Evolutionary conservation across 2,797 vertebrate species (phyloP), one percentile per base, ranked within the genome.

Genomic region (Muscicapa comitata): DNA sequence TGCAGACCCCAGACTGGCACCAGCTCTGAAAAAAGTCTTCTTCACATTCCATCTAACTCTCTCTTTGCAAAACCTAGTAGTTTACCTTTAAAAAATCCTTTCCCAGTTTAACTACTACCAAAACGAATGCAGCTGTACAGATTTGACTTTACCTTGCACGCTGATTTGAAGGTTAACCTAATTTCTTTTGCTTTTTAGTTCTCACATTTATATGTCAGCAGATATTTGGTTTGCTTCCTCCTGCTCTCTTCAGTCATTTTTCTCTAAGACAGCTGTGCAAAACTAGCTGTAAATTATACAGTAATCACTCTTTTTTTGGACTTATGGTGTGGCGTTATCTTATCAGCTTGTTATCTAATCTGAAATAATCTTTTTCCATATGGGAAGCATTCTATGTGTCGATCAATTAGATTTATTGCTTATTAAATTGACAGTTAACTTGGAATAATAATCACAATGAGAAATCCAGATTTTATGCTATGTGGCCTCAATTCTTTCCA

Each of bases 161-260:
- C 31, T 51, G 54, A 81, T 86, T 85, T 74, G 78, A 91, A 92
- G 67, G 94, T 85, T 93, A 92, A 71, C 63, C 42, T 75, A 54
- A 93, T 92, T 91, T 91, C n/a, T 91, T 92, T 92, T 80, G 17
- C 74, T 61, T 38, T 86, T 85, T 88, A 74, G 63, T 94, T 96
- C 89, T 93, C 85, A 87, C 68, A 86, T 94, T 86, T 61, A 35
- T 76, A 91, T 89, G 84, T 91, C 88, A 95, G 61, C 84, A 91
- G 85, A 83, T 89, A 93, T 72, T 94, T 80, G n/a, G 57, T 25
- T 95, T 92, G 55, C 31, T 96, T 93, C 72, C 77, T 82, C 61
- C 50, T 17, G 5, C 28, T 93, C 83, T 86, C 47, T 43, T 43
- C 7, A 31, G 71, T 37, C 67, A 67, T 72, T 94, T 93, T 95